Evolutionary conservation across 37 sponge, comb jelly and placozoan species (phyloP), one percentile per base, ranked within the genome.

Genomic region (Diacarnus erythraeanus): DNA sequence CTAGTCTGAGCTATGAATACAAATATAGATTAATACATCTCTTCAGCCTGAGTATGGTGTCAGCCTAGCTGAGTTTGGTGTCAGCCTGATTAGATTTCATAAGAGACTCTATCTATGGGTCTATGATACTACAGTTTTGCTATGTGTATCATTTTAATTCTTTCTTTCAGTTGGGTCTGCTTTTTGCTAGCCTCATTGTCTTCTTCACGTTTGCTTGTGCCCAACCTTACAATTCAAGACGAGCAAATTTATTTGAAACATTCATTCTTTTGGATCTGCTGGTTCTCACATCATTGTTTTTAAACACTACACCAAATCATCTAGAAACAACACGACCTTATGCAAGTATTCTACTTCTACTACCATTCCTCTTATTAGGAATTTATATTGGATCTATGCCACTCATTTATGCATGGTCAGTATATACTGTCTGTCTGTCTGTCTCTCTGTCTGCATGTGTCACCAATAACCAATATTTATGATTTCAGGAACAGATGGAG

Each of bases 241-340:
- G 31, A 23, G 44, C 59, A 37, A 85, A 85, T 47, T 27, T 85
- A 21, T 71, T 85, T 43, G 85, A 85, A 41, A 73, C 79, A 17
- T 26, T 72, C 36, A 61, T 85, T 8, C 64, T 85, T n/a, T 38
- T 72, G 1, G 79, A 85, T 65, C 72, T 85, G 8, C 79, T 85
- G 23, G 15, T 78, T 20, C 30, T 85, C 23, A 63, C 72, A 0
- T 33, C 31, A 22, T 36, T 44, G 69, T 65, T 79, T 33, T 67
- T 79, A 36, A 42, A 79, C 39, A 51, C 38, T 26, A 21, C 6
- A 36, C 8, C 64, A 12, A 23, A 15, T 23, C 8, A 21, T 8
- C 4, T 5, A 8, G 36, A 27, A 26, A 15, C 35, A 23, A 33
- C 6, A 17, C 9, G 4, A 8, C 71, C 71, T 31, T 5, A 22